These are phyloP conservation scores for Danio rerio DNA, from an alignment of 2,113 vertebrate species.

Conservation along the genomic window GRCz12tu NC_133178.1:22480001-22480500, in stretches of 20 bases:
- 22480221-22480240: background rate
- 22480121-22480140: conserved; percentile 23
- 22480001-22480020: conserved; percentile 71
- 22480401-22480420: background rate
- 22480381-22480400: background rate
- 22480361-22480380: background rate
- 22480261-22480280: background rate
- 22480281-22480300: background rate
- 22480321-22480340: conserved; percentile 9
- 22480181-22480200: conserved; percentile 36
- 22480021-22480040: conserved; percentile 64
- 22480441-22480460: background rate
- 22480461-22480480: background rate
- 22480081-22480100: conserved; percentile 44
- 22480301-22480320: background rate
- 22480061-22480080: conserved; percentile 77
- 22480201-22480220: conserved; percentile 19
- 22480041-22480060: conserved; percentile 70
- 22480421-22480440: background rate
- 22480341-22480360: background rate
- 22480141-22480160: background rate
- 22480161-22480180: conserved; percentile 40
- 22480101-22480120: conserved; percentile 48
- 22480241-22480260: conserved; percentile 30
- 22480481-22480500: background rate